These are phyloP conservation scores for Diogma glabrata DNA, from an alignment of 2,888 invertebrate species.

Conservation along the genomic window DNA sequence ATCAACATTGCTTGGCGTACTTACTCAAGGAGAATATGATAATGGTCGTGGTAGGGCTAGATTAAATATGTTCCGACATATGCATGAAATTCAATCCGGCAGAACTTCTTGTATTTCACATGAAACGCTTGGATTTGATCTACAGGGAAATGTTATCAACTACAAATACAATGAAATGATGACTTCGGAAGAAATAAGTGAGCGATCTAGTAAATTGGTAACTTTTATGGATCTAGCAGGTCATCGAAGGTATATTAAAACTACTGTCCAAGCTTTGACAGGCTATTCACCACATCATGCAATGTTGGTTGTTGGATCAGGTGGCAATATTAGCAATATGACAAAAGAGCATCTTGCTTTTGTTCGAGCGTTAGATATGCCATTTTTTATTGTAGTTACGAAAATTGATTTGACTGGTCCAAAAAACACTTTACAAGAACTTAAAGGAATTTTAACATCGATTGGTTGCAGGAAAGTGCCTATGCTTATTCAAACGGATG, in stretches of 20 bases:
- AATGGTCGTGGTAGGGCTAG: slow-evolving; percentile 92
- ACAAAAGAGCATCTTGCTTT: slow-evolving; percentile 88
- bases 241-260: slow-evolving; percentile 88
- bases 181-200: slow-evolving; percentile 89
- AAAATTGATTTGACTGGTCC: slow-evolving; percentile 79
- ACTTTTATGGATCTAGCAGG: slow-evolving; percentile 95
- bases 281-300: slow-evolving; percentile 89
- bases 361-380: slow-evolving; percentile 66
- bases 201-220: slow-evolving; percentile 82
- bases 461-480: slow-evolving; percentile 55
- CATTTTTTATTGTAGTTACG: slow-evolving; percentile 87
- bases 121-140: slow-evolving; percentile 93
- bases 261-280: slow-evolving; percentile 88
- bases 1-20: slow-evolving; percentile 86
- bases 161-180: slow-evolving; percentile 79
- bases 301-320: slow-evolving; percentile 73
- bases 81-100: slow-evolving; percentile 91
- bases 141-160: slow-evolving; percentile 75
- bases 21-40: slow-evolving; percentile 92
- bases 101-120: slow-evolving; percentile 92
- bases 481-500: slow-evolving; percentile 49
- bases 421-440: slow-evolving; percentile 40
- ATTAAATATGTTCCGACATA: slow-evolving; percentile 86
- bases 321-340: slow-evolving; percentile 67
- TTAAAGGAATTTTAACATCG: slow-evolving; percentile 51